Conservation (phyloP, 2,113 vertebrate species). For the Nicator chloris region DNA sequence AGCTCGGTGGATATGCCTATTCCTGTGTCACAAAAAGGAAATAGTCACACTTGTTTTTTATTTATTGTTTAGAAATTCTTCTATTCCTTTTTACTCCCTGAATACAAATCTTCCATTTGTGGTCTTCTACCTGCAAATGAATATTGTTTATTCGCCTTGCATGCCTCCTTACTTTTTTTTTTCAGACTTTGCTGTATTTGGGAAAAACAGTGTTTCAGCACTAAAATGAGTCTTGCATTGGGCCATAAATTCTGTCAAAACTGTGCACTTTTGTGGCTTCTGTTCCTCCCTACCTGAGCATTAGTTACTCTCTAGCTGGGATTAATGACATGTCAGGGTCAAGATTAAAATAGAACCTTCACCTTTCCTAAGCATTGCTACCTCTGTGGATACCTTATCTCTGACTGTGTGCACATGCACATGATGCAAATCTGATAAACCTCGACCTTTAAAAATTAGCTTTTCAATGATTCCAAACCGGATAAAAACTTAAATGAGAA, state of each 20-base stretch:
- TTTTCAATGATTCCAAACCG: neutral
- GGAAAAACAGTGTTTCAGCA: neutral
- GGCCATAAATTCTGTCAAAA: neutral
- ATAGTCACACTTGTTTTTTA: neutral
- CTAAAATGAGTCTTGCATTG: neutral
- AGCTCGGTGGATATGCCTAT: neutral
- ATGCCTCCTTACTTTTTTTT: neutral
- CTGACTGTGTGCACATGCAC: neutral
- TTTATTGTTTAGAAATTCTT: neutral
- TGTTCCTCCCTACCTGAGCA: neutral
- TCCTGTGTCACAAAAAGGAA: neutral
- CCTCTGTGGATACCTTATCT: neutral
- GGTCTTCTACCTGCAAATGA: neutral
- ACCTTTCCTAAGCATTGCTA: neutral
- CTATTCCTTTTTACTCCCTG: neutral
- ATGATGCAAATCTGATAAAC: neutral
- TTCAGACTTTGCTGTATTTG: neutral
- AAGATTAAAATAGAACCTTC: neutral
- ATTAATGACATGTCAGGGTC: neutral
- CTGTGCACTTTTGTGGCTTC: neutral
- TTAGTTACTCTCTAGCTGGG: neutral
- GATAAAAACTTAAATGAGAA: neutral
- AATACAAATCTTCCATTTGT: neutral
- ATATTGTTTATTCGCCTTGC: neutral
- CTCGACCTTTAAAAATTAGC: neutral